Conservation (phyloP, 2,113 vertebrate species). For the Cyphomyrus plagiostoma region DNA sequence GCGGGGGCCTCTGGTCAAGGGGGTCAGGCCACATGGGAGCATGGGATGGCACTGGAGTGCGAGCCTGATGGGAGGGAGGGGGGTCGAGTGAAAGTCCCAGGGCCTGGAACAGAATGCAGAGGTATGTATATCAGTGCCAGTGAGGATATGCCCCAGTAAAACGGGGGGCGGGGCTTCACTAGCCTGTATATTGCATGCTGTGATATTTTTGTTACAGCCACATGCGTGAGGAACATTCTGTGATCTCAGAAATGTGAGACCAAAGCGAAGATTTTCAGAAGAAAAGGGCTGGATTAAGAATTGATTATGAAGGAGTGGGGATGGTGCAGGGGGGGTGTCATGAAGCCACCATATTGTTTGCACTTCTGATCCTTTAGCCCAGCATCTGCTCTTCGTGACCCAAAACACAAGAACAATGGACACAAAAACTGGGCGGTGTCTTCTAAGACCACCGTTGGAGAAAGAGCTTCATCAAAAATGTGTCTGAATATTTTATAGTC, state of each 20-base stretch:
- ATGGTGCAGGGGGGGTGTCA: not conserved
- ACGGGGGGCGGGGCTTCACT: not conserved
- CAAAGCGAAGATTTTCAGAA: not conserved
- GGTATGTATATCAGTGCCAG: not conserved
- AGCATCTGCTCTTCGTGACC: not conserved
- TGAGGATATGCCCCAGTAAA: not conserved
- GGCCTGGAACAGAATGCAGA: not conserved
- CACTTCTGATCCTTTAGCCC: not conserved
- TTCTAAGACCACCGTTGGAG: not conserved
- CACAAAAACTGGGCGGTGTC: not conserved
- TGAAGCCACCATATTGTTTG: not conserved
- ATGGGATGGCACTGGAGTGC: not conserved
- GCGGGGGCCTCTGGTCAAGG: not conserved
- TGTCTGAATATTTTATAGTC: not conserved
- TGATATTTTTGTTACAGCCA: not conserved
- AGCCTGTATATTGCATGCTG: not conserved
- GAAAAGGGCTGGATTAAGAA: not conserved
- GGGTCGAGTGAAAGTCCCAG: not conserved
- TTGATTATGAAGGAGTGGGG: not conserved
- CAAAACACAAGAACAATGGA: not conserved
- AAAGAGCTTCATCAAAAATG: not conserved
- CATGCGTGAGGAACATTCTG: not conserved
- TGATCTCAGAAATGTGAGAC: not conserved
- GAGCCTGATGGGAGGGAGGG: not conserved
- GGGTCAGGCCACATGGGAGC: not conserved